Base-by-base conservation (phyloP, 92 coral and sea anemone genomes). In the Siderastrea radians region DNA sequence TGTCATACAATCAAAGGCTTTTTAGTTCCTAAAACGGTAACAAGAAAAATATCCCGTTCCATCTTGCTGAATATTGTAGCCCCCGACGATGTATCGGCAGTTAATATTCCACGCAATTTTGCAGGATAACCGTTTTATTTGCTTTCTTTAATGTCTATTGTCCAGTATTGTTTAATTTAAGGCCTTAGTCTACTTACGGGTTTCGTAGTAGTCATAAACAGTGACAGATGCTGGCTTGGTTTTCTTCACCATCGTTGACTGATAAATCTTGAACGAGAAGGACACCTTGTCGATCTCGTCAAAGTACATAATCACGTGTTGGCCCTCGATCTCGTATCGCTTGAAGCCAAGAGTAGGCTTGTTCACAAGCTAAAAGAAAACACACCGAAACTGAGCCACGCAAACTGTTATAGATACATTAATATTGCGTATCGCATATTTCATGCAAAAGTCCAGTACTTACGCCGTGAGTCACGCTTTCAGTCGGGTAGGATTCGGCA, bases 171-270 rank as follows among this genome's bases (percentile, higher is more conserved):
- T 26, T 26, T 26, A 26, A 26, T 26, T 26, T 26, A 26, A 26
- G 38, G 38, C 38, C 38, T 1, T 7, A 47, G 61, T 55, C 8
- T 9, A 61, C 83, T 57, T 72, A 96, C 99, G 95, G 79, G 99
- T 94, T 14, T 96, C 98, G 78, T 96, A 96, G 92, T 96, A 96
- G 74, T 96, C 99, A 79, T 96, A 96, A 10, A 96, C 98, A 3
- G 74, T 87, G 16, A 93, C 96, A 6, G 98, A 80, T 11, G 98
- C 96, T 5, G 99, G 99, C 51, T 96, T 96, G 49, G 96, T 94
- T 74, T 95, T 95, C 92, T 95, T 93, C 52, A 96, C 98, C 5
- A 96, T 72, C 14, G 94, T 76, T 14, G 91, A 79, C 72, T 96
- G 99, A 68, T 69, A 68, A 52, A 96, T 96, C 57, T 87, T 90